Base-by-base conservation (phyloP, 2,113 vertebrate genomes). In the Melanostigma gelatinosum region DNA sequence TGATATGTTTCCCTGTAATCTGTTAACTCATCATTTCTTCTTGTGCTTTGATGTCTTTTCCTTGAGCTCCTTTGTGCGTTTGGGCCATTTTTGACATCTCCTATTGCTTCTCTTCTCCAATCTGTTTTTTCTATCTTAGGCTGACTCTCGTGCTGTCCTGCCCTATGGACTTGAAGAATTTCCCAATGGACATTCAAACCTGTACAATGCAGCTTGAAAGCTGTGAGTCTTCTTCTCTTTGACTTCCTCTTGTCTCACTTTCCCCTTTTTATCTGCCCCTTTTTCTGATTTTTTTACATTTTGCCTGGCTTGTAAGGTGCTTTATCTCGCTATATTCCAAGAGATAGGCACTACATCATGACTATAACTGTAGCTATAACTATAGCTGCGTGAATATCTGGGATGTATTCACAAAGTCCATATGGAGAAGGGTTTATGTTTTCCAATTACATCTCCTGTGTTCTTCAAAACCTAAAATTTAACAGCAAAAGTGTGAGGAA, bases 141-240 rank as follows among this genome's bases (percentile, higher is more conserved):
- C 92, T 98, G 88, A 98, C 97, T 2, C 94, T 98, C 77, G 96
- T 95, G 94, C 93, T 98, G 71, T 98, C 97, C 90, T 98, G 97
- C 90, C 97, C 96, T 68, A 98, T 98, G 97, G 97, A 98, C 89
- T 96, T 98, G 93, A 98, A 98, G 95, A 98, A 98, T 93, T 98
- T 98, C 92, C 97, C 97, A 73, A 98, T 98, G 97, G 97, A 98
- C 87, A 97, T 97, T 92, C 97, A 98, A 93, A 98, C 96, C 0
- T 98, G 97, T 89, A 96, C 96, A 6, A 98, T 98, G 97, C 97
- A 98, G 93, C 95, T 98, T 84, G 97, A 98, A 92, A 98, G 97
- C 92, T 98, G 97, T 98, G 95, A 97, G 97, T 97, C 87, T 75
- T 82, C 29, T 75, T 82, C 29, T 88, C 72, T 68, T 73, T 69